Percentiles rank a stretch among this genome's conserved stretches.
Evolutionary conservation across 2,113 vertebrate genomes (phyloP).

Genomic region (Sinocyclocheilus maitianheensis): DNA sequence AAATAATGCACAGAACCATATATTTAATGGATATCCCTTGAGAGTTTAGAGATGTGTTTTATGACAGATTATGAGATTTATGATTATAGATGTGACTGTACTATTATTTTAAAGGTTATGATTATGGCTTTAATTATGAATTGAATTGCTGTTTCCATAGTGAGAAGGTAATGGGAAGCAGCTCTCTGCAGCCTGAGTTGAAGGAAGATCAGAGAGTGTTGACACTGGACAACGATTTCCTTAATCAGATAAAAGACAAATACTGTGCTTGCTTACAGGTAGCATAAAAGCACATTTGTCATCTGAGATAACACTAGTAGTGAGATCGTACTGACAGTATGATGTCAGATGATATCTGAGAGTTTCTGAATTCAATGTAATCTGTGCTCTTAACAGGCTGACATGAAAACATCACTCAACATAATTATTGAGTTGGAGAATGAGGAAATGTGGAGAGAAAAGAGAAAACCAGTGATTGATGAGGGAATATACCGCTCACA

Average conservation of each 20-base stretch:
- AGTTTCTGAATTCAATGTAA: not conserved
- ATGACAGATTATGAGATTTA: too few relatives aligned
- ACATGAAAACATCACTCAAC: slow-evolving; percentile 57
- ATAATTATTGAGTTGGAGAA: slow-evolving; percentile 61
- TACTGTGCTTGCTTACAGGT: slow-evolving; percentile 61
- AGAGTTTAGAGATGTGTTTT: too few relatives aligned
- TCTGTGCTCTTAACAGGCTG: slow-evolving; percentile 57
- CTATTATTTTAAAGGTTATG: not conserved
- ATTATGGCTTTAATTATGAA: not conserved
- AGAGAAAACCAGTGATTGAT: slow-evolving; percentile 50
- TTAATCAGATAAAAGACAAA: slow-evolving; percentile 63
- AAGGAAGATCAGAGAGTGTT: slow-evolving; percentile 53
- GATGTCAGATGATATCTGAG: not conserved
- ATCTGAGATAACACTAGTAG: not conserved
- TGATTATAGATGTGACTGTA: not conserved
- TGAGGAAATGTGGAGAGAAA: slow-evolving; percentile 60
- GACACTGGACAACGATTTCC: slow-evolving; percentile 60
- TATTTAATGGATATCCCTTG: too few relatives aligned
- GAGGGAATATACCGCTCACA: slow-evolving; percentile 60
- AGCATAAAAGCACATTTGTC: not conserved
- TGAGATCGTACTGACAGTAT: not conserved
- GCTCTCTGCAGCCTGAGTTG: slow-evolving; percentile 69
- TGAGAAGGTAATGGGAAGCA: slow-evolving; percentile 70
- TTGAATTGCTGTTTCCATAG: slow-evolving; percentile 55
- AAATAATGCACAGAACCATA: too few relatives aligned